Percentiles rank a stretch among this genome's conserved stretches.
Evolutionary conservation across 2,113 vertebrate species (phyloP).

Genomic region (Rhinoderma darwinii): DNA sequence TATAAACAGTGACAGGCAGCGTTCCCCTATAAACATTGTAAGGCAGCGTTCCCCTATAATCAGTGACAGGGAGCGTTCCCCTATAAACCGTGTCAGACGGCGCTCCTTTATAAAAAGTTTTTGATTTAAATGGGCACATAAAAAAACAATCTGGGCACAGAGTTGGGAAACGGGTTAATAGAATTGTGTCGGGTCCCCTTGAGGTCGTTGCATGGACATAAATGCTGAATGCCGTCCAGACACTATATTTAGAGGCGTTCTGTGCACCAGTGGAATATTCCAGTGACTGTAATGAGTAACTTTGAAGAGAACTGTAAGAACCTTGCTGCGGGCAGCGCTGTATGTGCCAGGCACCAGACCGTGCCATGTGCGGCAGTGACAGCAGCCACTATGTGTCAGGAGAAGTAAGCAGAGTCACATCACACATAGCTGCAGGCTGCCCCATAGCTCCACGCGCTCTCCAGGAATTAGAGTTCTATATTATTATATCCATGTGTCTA

Average conservation of each 20-base stretch:
- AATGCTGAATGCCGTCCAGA: too few relatives aligned
- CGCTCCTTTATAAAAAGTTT: too few relatives aligned
- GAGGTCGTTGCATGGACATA: too few relatives aligned
- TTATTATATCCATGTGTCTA: background rate
- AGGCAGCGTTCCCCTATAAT: background rate
- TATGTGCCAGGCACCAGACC: background rate
- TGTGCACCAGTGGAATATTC: background rate
- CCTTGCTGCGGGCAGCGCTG: background rate
- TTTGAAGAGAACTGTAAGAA: background rate
- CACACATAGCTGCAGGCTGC: background rate
- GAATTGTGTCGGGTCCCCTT: too few relatives aligned
- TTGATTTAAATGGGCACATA: too few relatives aligned
- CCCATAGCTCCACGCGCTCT: background rate
- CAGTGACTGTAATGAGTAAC: background rate
- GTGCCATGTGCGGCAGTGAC: background rate
- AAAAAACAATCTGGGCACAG: too few relatives aligned
- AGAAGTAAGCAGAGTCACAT: background rate
- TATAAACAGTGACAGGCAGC: background rate
- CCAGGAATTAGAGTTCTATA: background rate
- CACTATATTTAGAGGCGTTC: too few relatives aligned
- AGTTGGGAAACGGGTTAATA: too few relatives aligned
- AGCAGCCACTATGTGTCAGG: background rate
- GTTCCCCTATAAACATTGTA: background rate
- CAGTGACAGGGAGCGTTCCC: background rate
- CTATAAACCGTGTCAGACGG: background rate